Evolutionary conservation across 2,113 vertebrate genomes (phyloP).

Genomic region (Delphinus delphis): DNA sequence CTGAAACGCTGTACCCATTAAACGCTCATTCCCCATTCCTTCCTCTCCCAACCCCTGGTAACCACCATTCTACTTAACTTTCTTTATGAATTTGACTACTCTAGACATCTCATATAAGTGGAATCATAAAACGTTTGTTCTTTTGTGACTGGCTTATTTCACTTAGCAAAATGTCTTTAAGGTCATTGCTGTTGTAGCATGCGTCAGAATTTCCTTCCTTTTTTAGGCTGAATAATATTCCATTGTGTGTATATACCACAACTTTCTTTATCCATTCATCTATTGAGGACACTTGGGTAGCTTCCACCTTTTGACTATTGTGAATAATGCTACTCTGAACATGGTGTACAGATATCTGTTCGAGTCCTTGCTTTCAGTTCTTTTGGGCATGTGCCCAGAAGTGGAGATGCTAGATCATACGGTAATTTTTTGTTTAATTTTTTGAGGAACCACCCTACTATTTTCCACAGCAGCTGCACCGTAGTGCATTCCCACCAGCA

Average conservation of each 20-base stretch:
- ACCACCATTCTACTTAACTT: not conserved
- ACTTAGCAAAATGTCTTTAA: not conserved
- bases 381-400: not conserved
- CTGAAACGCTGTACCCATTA: not conserved
- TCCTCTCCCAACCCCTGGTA: not conserved
- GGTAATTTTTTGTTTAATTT: not conserved
- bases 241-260: not conserved
- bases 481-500: not conserved
- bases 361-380: not conserved
- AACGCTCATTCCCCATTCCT: not conserved
- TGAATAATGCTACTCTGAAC: not conserved
- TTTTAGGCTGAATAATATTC: not conserved
- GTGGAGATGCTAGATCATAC: not conserved
- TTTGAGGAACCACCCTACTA: not conserved
- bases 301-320: not conserved
- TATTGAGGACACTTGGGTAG: not conserved
- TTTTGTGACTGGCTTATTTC: not conserved
- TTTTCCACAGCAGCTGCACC: not conserved
- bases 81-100: not conserved
- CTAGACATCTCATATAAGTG: not conserved
- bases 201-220: not conserved
- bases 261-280: not conserved
- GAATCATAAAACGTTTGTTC: not conserved
- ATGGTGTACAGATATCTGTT: not conserved
- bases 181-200: not conserved